Evolutionary conservation across 2,888 invertebrate genomes (phyloP).

Genomic region (Erynnis tages): DNA sequence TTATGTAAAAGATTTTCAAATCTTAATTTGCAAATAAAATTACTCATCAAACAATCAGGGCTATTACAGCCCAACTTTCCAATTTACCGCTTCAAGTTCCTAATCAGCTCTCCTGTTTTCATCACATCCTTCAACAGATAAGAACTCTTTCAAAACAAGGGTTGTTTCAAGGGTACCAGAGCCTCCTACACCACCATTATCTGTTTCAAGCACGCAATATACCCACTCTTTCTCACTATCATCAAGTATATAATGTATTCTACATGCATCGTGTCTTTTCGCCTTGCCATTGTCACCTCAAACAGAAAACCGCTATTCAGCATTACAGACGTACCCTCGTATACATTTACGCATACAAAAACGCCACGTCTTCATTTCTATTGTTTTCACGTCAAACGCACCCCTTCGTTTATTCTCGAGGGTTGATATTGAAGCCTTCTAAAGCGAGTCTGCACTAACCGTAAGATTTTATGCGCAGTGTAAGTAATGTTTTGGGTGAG

Average conservation of each 20-base stretch:
- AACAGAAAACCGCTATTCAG: constrained; percentile 23
- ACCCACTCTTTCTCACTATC: no score
- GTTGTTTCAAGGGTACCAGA: not conserved
- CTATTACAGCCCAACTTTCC: no score
- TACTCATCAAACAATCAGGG: no score
- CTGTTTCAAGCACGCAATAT: constrained; percentile 1
- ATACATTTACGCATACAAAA: constrained; percentile 24
- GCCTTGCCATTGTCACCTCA: constrained; percentile 20
- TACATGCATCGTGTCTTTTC: constrained; percentile 14
- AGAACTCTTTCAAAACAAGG: no score
- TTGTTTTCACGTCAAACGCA: constrained; percentile 27
- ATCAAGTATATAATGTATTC: no score
- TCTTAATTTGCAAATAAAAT: no score
- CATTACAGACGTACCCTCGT: constrained; percentile 7
- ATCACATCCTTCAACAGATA: no score
- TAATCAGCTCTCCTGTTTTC: no score
- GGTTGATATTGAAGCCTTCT: constrained; percentile 22
- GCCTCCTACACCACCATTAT: not conserved
- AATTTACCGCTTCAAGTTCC: no score
- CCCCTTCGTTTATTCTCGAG: constrained; percentile 25
- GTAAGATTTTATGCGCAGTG: no score
- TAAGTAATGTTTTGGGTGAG: no score
- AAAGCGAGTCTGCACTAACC: not conserved
- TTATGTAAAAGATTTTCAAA: no score
- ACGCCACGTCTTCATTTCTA: constrained; percentile 23